A percentile compares a stretch with the other conserved stretches of the same genome.
These are phyloP conservation scores for Parotocinclus haroldoi DNA, from an alignment of 2,797 vertebrate genomes.

Conservation along the genomic window DNA sequence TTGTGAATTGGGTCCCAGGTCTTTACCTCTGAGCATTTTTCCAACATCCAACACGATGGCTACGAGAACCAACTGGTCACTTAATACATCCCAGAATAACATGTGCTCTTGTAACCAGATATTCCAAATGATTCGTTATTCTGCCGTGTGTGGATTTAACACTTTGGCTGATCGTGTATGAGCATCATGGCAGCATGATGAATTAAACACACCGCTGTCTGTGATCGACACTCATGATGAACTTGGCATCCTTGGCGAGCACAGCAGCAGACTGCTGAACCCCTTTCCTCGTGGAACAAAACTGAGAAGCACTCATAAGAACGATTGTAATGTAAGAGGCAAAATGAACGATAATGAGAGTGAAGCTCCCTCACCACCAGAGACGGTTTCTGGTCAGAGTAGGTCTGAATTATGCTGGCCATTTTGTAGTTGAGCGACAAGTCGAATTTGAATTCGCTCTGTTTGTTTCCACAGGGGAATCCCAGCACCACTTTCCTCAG, in stretches of 20 bases:
- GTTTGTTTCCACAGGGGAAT: constrained; percentile 83
- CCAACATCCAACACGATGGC: no score
- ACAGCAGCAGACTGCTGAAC: constrained; percentile 89
- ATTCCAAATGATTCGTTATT: no score
- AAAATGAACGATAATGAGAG: neutral
- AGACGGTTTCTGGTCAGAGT: constrained; percentile 89
- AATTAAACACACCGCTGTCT: constrained; percentile 79
- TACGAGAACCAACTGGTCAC: no score
- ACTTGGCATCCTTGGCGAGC: constrained; percentile 88
- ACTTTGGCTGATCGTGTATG: no score
- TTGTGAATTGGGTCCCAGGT: no score
- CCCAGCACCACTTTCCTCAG: constrained; percentile 92
- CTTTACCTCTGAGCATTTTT: no score
- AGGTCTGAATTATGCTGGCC: constrained; percentile 86
- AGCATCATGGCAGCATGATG: neutral
- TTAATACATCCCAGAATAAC: no score
- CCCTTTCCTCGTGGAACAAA: constrained; percentile 97
- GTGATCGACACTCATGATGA: constrained; percentile 84
- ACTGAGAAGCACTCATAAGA: constrained; percentile 60
- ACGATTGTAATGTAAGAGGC: no score
- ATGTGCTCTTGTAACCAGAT: no score
- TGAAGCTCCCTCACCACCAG: constrained; percentile 79
- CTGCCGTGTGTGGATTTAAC: no score
- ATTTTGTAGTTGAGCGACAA: constrained; percentile 95
- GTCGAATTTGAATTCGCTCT: constrained; percentile 95